Evolutionary conservation across 92 coral and sea anemone species (phyloP).

Genomic region (Umimayanthus chanpuru): DNA sequence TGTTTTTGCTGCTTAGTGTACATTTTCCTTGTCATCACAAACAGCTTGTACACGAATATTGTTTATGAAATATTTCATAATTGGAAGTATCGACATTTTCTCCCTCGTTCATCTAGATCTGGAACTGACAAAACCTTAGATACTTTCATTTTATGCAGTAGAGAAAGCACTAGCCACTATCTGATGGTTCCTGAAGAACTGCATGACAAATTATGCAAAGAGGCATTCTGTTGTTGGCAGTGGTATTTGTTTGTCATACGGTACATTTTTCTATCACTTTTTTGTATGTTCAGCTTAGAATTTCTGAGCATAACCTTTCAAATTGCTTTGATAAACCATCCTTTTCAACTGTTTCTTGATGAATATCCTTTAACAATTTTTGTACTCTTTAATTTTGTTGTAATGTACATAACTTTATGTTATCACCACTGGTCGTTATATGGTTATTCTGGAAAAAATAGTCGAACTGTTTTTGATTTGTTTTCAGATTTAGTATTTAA

Average conservation of each 20-base stretch:
- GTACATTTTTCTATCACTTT: background rate
- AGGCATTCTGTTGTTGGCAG: background rate
- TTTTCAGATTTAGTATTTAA: background rate
- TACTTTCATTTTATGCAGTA: background rate
- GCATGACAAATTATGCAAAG: conserved; percentile 2
- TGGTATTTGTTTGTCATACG: background rate
- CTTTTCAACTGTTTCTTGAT: background rate
- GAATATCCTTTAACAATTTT: too few species aligned
- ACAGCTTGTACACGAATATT: background rate
- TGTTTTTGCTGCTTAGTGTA: too few species aligned
- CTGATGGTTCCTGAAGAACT: background rate
- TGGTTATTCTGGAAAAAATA: too few species aligned
- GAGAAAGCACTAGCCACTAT: background rate
- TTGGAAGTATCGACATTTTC: background rate
- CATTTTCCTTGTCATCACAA: too few species aligned
- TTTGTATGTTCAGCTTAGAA: background rate
- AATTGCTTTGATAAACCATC: background rate
- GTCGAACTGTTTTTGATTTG: background rate
- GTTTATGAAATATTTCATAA: background rate
- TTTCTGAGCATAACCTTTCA: background rate
- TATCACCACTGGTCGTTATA: too few species aligned
- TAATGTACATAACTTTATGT: too few species aligned
- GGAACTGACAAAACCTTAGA: background rate
- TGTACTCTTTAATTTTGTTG: too few species aligned
- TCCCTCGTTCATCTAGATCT: background rate